Evolutionary conservation across 1,140 invertebrate genomes (phyloP), one percentile per base, ranked within the genome.

Genomic region (Drosophila willistoni): DNA sequence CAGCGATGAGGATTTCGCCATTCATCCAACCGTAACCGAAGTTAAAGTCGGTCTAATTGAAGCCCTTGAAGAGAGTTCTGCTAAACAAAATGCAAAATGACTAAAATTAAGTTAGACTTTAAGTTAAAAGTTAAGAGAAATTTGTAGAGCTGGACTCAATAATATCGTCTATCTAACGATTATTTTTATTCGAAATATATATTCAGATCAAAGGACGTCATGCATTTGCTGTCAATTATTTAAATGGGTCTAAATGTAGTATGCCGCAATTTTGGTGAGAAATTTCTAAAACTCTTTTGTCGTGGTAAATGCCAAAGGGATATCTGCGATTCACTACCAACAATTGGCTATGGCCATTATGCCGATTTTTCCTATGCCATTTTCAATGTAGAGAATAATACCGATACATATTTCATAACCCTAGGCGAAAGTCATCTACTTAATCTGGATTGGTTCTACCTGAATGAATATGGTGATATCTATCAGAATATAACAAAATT

Each of bases 41-140:
- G 25, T 56, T 7, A 33, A 56, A 33, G 54, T 33, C 12, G 54
- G 54, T 33, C 22, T 55, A 29, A 55, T 55, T 47, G 44, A 47
- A 19, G 44, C 44, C 2, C 44, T 47, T 2, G 44, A 47, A 47
- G 14, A 47, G 7, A 7, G 17, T 4, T 2, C 22, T 29, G 12
- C 22, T 4, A 25, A 55, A 1, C 54, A 56, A 56, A 33, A 51
- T 51, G 3, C 17, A n/a, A 56, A 56, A 56, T 33, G 13, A 25
- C 51, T 13, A 13, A 13, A 29, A n/a, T 9, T 29, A 56, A 34
- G n/a, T n/a, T 33, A 56, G n/a, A 3, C 7, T 5, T 4, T 12
- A 51, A 10, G 2, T 22, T 22, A 22, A 10, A 19, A 51, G 17
- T 17, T 51, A 51, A 51, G 10, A 12, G 34, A 36, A 29, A 36